phyloP scores from a whole-genome alignment of 1,140 invertebrate genomes.

The Cydia pomonella region DNA sequence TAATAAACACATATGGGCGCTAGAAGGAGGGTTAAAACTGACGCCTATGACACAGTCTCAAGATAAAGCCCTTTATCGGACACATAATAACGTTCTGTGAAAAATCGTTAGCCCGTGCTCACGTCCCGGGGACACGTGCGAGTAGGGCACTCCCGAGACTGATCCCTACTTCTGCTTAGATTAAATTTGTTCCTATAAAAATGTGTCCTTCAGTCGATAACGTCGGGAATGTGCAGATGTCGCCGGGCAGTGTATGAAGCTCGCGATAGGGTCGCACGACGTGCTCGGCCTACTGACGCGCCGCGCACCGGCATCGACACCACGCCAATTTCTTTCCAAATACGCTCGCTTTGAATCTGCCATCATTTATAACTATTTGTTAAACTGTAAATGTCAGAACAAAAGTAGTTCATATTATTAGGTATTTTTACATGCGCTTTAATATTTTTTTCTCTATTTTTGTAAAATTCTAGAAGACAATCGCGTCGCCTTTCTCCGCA shows the following conservation, averaged over 20 bases:
- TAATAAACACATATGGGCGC: neutral
- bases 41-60: slow-evolving; percentile 52
- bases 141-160: slow-evolving; percentile 70
- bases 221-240: slow-evolving; percentile 74
- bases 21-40: neutral
- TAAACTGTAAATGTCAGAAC: neutral
- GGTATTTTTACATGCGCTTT: neutral
- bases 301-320: slow-evolving; percentile 21
- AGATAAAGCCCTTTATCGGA: slow-evolving; percentile 62
- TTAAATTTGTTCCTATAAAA: slow-evolving; percentile 79
- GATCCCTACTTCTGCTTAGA: slow-evolving; percentile 75
- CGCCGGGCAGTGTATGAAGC: slow-evolving; percentile 69
- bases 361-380: neutral
- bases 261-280: slow-evolving; percentile 63
- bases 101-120: slow-evolving; percentile 71
- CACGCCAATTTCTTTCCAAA: slow-evolving; percentile 34
- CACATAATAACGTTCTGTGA: slow-evolving; percentile 70
- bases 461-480: neutral
- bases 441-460: neutral
- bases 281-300: slow-evolving; percentile 67
- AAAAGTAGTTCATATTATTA: neutral
- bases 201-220: slow-evolving; percentile 73
- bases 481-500: neutral
- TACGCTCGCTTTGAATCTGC: neutral
- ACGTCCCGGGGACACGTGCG: slow-evolving; percentile 67